A percentile compares a stretch with the other conserved stretches of the same genome.
These are phyloP conservation scores for Sebastes dallii DNA, from an alignment of 2,797 vertebrate genomes.

Conservation along the genomic window DNA sequence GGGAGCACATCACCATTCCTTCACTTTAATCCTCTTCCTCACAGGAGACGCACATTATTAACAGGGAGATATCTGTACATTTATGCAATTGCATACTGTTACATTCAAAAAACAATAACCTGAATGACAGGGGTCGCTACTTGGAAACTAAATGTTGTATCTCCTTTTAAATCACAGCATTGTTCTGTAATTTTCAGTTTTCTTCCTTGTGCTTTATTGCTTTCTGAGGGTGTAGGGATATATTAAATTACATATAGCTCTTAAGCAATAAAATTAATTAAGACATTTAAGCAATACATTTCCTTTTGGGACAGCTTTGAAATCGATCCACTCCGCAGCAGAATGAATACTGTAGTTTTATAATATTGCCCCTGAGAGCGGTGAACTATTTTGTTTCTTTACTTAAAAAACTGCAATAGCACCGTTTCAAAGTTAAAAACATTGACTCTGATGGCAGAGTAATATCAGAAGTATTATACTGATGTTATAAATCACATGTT, in stretches of 20 bases:
- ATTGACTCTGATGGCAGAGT: no score
- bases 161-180: neutral
- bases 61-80: neutral
- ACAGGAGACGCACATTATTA: neutral
- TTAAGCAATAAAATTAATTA: neutral
- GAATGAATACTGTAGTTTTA: no score
- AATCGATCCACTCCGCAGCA: neutral
- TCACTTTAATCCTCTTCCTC: slow-evolving; percentile 20
- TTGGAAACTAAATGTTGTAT: no score
- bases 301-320: neutral
- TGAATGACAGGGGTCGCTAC: no score
- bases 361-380: neutral
- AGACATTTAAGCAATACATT: neutral
- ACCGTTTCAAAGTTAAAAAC: neutral
- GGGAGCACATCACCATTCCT: slow-evolving; percentile 11
- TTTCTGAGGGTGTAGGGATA: neutral
- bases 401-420: neutral
- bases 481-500: no score
- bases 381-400: neutral
- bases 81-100: neutral
- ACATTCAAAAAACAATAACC: no score
- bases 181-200: neutral
- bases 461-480: no score
- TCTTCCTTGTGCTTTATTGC: neutral
- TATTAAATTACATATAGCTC: neutral